A percentile compares a stretch with the other conserved stretches of the same genome.
Evolutionary conservation across 2,797 vertebrate species (phyloP).

Genomic region (Cossypha niveicapilla): DNA sequence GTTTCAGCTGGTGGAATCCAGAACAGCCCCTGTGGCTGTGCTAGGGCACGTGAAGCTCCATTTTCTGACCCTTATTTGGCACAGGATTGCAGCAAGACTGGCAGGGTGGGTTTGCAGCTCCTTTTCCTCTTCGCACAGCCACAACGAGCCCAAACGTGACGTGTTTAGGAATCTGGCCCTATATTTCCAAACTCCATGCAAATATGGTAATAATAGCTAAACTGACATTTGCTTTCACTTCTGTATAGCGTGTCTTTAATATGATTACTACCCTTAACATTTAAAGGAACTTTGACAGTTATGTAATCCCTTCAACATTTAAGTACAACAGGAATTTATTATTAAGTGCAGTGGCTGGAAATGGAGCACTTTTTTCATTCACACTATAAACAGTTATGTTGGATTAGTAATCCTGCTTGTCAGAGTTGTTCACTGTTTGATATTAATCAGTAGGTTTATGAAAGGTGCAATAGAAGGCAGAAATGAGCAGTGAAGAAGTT

Average conservation of each 20-base stretch:
- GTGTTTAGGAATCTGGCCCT: not conserved
- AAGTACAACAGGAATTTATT: conserved; percentile 80
- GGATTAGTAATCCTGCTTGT: conserved; percentile 82
- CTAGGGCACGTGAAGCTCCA: not conserved
- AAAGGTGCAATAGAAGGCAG: conserved; percentile 74
- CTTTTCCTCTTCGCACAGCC: not conserved
- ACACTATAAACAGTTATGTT: conserved; percentile 81
- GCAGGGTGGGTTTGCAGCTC: not conserved
- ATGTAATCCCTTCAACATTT: conserved; percentile 78
- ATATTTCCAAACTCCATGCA: conserved; percentile 49
- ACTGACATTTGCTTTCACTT: conserved; percentile 62
- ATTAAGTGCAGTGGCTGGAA: conserved; percentile 79
- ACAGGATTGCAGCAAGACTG: fast-evolving
- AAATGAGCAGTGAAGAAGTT: conserved; percentile 71
- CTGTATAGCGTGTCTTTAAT: conserved; percentile 73
- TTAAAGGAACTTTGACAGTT: conserved; percentile 78
- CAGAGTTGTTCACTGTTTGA: conserved; percentile 78
- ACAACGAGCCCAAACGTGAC: not conserved
- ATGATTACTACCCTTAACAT: conserved; percentile 72
- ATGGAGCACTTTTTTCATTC: conserved; percentile 77
- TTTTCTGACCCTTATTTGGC: not conserved
- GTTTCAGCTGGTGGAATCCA: conserved; percentile 11
- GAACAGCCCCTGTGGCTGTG: not conserved
- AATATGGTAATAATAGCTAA: conserved; percentile 69
- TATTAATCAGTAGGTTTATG: conserved; percentile 84